Base-by-base conservation (phyloP, 2,888 invertebrate species). In the Lathronympha strigana region DNA sequence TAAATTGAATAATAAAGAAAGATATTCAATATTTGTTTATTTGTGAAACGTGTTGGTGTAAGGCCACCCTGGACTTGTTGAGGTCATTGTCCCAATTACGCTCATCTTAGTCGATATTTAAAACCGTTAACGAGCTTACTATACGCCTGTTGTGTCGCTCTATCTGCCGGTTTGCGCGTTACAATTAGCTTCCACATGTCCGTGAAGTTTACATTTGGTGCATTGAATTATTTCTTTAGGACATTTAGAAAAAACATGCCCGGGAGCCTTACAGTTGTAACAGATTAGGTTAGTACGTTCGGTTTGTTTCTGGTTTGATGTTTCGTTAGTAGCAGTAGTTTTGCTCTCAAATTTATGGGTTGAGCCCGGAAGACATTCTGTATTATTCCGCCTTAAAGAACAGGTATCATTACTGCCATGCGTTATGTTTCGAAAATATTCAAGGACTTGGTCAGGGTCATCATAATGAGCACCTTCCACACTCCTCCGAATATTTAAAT, bases 31-130 rank as follows among this genome's bases (percentile, higher is more conserved):
- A n/a, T n/a, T n/a, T n/a, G n/a, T n/a, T n/a, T n/a, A n/a, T 25
- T 63, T 55, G 17, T 68, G 66, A 8, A 68, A 11, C 0, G 67
- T 68, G 17, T 68, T 68, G 23, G n/a, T n/a, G 64, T 68, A 47
- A 68, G 33, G n/a, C 64, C 62, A 61, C 68, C 64, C 31, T 68
- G 68, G 8, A 68, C 40, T 60, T 57, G 6, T 1, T 25, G 1
- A 66, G 1, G 1, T 66, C 40, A 0, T 0, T 11, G 25, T 68
- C 68, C 68, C 68, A 66, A 11, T 68, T 58, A 15, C 38, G 25
- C 2, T 68, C 68, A 17, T 68, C 51, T 5, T 21, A 15, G 1
- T 47, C 64, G 11, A 61, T 57, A 17, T 61, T 61, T 40, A 54
- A 25, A 1, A 66, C 61, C 1, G 68, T 15, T n/a, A 66, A 28